phyloP scores from a whole-genome alignment of 2,113 vertebrate species.

The Phalacrocorax pelagicus region DNA sequence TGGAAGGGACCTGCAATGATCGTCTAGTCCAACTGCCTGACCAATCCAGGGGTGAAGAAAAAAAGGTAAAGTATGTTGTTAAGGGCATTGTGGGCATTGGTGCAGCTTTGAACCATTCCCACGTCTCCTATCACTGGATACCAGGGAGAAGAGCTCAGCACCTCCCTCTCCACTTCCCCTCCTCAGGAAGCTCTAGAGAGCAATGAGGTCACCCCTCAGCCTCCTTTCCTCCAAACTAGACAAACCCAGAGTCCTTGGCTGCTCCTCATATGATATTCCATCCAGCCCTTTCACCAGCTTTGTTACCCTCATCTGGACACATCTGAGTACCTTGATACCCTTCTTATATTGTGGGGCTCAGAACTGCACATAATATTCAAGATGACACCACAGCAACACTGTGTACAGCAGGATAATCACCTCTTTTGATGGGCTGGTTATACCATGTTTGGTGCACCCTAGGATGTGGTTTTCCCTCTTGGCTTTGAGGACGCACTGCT shows the following conservation, averaged over 20 bases:
- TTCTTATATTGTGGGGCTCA: neutral
- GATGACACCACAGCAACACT: fast-evolving
- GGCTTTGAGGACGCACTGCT: neutral
- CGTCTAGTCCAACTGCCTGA: neutral
- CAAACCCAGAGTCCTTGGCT: too few species aligned
- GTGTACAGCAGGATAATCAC: neutral
- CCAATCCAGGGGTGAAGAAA: neutral
- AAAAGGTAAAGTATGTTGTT: neutral
- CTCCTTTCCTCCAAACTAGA: too few species aligned
- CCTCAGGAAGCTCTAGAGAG: neutral
- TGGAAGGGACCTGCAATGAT: neutral
- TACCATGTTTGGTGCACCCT: neutral
- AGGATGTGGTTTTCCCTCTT: neutral
- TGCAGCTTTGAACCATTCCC: neutral
- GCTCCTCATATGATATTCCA: too few species aligned
- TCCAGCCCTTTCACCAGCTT: neutral
- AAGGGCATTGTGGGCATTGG: too few species aligned
- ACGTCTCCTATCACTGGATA: neutral
- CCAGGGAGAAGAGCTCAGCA: neutral
- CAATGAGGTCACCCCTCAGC: too few species aligned
- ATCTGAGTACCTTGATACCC: neutral
- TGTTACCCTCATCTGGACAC: neutral
- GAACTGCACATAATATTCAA: neutral
- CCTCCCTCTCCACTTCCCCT: neutral
- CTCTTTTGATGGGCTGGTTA: too few species aligned